Evolutionary conservation across 2,797 vertebrate species (phyloP), one percentile per base, ranked within the genome.

Genomic region (Dendrocincla fuliginosa): DNA sequence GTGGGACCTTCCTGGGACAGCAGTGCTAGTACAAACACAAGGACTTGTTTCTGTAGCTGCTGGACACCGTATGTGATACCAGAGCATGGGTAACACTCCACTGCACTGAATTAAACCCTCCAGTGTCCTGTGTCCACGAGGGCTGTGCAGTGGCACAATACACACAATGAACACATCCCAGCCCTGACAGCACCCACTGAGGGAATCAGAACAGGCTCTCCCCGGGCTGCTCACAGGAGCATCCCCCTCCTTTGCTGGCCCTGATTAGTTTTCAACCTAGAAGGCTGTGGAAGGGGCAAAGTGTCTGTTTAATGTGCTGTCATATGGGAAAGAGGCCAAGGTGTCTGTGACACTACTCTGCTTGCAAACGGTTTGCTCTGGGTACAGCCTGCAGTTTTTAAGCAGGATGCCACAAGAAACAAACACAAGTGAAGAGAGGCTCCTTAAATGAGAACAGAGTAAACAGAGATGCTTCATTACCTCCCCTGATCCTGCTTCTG

Each of bases 401-500:
- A 80, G 64, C 41, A 78, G 84, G 89, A 90, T 95, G 85, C 68
- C 78, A 88, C 55, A 68, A 56, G 82, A 83, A 75, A 16, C 39
- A 96, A 90, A 94, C 20, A 28, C 28, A 44, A 91, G 10, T 84
- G 80, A 80, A 60, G 46, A 92, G 35, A 68, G 57, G 35, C 33
- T 94, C 63, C 82, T 84, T 79, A 87, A 73, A 57, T 9, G 56
- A 94, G n/a, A 89, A 27, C 37, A 80, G 70, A 92, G 63, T 39
- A 89, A 95, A 81, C 68, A 61, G 77, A 85, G 47, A 80, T 57
- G 64, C 75, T 83, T 91, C 37, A 13, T 63, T 83, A 67, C 37
- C 75, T 39, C 17, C 37, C 63, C 61, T 42, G 27, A 77, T 90
- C 46, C 35, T 87, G 15, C 59, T 76, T 93, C 56, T 64, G 68